phyloP scores from a whole-genome alignment of 2,888 invertebrate genomes.

The Epicampocera succincta region DNA sequence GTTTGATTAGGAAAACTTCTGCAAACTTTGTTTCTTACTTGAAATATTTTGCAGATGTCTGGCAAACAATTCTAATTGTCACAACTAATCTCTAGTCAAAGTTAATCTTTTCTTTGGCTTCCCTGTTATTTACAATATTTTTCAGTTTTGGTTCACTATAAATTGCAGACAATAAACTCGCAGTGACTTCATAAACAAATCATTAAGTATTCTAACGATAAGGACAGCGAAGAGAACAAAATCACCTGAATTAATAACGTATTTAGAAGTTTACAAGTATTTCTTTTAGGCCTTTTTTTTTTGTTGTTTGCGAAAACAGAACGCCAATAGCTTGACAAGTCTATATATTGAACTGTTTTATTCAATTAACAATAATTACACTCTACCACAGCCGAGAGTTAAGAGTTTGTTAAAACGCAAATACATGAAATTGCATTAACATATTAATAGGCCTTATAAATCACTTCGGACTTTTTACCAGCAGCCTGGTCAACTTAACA shows the following conservation, averaged over 20 bases:
- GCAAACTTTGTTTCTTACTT: too few relatives aligned
- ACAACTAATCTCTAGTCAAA: constrained; percentile 7
- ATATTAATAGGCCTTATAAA: constrained; percentile 66
- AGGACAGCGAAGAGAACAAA: background rate
- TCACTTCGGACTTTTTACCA: constrained; percentile 43
- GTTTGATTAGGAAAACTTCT: too few relatives aligned
- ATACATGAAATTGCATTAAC: constrained; percentile 64
- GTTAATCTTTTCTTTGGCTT: background rate
- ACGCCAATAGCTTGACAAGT: constrained; percentile 43
- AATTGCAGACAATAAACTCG: constrained; percentile 15
- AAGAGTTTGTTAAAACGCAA: constrained; percentile 50
- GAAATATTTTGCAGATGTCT: too few relatives aligned
- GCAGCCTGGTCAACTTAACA: constrained; percentile 40
- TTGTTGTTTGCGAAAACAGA: background rate
- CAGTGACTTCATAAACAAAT: constrained; percentile 25
- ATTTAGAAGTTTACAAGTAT: constrained; percentile 1
- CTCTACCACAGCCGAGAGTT: constrained; percentile 53
- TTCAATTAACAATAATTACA: constrained; percentile 67
- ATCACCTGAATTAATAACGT: constrained; percentile 10
- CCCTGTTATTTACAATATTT: too few relatives aligned
- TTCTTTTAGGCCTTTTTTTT: constrained; percentile 18
- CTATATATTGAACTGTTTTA: constrained; percentile 62
- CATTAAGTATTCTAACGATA: constrained; percentile 7
- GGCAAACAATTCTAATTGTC: background rate
- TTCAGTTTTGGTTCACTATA: background rate